Base-by-base conservation (phyloP, 2,113 vertebrate species). In the Caranx ignobilis region DNA sequence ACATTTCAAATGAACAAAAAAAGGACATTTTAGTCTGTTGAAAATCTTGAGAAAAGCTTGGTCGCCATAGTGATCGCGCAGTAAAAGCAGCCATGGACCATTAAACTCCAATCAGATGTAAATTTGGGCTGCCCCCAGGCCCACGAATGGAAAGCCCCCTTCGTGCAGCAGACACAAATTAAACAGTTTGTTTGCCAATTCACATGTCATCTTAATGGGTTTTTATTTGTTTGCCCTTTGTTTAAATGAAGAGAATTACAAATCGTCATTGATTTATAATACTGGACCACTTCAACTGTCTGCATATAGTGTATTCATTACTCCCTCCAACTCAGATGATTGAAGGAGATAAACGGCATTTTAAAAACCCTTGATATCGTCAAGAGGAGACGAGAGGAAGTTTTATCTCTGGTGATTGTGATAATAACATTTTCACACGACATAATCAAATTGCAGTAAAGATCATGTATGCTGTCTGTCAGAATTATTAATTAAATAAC, bases 31-130 rank as follows among this genome's bases (percentile, higher is more conserved):
- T 91, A 90, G 95, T 88, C 96, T 95, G 96, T 93, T 96, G 95
- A 95, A 96, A 97, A 97, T 95, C 96, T 96, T 96, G 95, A 95
- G 95, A 95, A 97, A 96, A 95, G 96, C 93, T 95, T 76, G 86
- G 96, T 97, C 93, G 80, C 95, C 94, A 91, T 93, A 92, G 96
- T 66, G 93, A 96, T 95, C 65, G 89, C 91, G 94, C 94, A 92
- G 89, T 86, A 92, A 83, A 93, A 94, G 94, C 92, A 76, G 92
- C 92, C 91, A 95, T 88, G 93, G 94, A 91, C 96, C 96, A 95
- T 96, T 96, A 97, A 97, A 96, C 95, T 96, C 95, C 95, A 96
- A 96, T 96, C 96, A 96, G 94, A 97, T 96, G 96, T 95, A 96
- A 96, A 96, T 96, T 91, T 93, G 93, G 92, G 93, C 93, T 88